Base-by-base conservation (phyloP, 2,113 vertebrate species). In the Ceyx melanurus region DNA sequence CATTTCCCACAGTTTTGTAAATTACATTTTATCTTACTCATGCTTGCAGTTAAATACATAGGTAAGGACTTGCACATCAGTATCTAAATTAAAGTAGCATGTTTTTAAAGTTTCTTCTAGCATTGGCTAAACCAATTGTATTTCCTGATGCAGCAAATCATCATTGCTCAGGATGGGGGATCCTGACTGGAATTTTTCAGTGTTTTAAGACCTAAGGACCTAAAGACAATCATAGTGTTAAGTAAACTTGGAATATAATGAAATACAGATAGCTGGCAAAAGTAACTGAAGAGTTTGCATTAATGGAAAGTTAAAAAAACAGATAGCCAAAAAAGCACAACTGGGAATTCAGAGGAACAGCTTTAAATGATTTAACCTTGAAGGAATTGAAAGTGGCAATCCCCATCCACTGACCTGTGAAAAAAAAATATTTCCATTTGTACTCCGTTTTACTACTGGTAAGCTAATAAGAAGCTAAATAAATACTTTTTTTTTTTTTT, bases 371-470 rank as follows among this genome's bases (percentile, higher is more conserved):
- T 57, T 70, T 58, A 74, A 10, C 13, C 11, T 58, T 48, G 37
- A 15, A 58, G 26, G 48, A 78, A 83, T 70, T 21, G 73, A 57
- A 91, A 77, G 19, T 26, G 26, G 11, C 60, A 62, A 37, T n/a
- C 29, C 57, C 6, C 18, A 18, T 29, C 79, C 50, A 62, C 11
- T 0, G 1, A 77, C 4, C 13, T 28, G 60, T 2, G 8, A 6
- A 31, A 61, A 60, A 42, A 37, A 18, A 12, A 71, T 2, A 8
- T 29, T 93, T 15, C 9, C 37, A 19, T 87, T 61, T 74, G 18
- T 15, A 40, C 16, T 92, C 26, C 6, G 42, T 74, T 75, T 89
- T 35, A 12, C 37, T 82, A 54, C 50, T 21, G 42, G 20, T 31
- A 62, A 46, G 18, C 9, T 57, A 66, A 54, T 50, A 62, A 84